A percentile compares a stretch with the other conserved stretches of the same genome.
phyloP scores from a whole-genome alignment of 2,888 invertebrate genomes.

The Sericinus montela region DNA sequence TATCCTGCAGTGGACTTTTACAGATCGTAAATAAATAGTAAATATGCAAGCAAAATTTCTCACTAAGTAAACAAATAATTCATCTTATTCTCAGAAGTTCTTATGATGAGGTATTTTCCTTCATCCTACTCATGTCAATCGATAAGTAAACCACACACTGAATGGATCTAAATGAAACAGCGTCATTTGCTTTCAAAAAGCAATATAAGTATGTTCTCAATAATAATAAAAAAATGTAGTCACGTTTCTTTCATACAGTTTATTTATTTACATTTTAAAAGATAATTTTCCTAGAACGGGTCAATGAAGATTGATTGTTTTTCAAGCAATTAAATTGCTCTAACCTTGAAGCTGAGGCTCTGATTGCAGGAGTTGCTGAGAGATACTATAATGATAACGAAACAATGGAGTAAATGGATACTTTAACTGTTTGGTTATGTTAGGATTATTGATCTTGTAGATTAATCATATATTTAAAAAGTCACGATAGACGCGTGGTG shows the following conservation, averaged over 20 bases:
- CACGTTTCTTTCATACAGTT: background rate
- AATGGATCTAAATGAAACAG: no score
- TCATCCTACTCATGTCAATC: no score
- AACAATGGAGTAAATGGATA: slow-evolving; percentile 1
- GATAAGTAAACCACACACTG: no score
- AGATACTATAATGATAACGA: slow-evolving; percentile 17
- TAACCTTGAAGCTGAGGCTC: slow-evolving; percentile 21
- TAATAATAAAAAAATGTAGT: background rate
- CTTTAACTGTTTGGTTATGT: slow-evolving; percentile 2
- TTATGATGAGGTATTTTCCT: no score
- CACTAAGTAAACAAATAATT: no score
- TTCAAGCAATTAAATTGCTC: slow-evolving; percentile 15
- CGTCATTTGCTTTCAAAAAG: no score
- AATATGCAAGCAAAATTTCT: no score
- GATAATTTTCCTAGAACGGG: slow-evolving; percentile 9
- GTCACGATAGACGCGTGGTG: no score
- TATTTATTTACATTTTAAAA: slow-evolving; percentile 1
- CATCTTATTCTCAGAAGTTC: no score
- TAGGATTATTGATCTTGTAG: slow-evolving; percentile 6
- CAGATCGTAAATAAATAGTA: no score
- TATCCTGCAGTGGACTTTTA: no score
- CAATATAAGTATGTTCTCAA: no score
- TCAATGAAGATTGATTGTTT: slow-evolving; percentile 11
- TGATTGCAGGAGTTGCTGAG: slow-evolving; percentile 6
- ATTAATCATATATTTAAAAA: background rate